Base-by-base conservation (phyloP, 2,888 invertebrate genomes). In the Cheilosia impressa region DNA sequence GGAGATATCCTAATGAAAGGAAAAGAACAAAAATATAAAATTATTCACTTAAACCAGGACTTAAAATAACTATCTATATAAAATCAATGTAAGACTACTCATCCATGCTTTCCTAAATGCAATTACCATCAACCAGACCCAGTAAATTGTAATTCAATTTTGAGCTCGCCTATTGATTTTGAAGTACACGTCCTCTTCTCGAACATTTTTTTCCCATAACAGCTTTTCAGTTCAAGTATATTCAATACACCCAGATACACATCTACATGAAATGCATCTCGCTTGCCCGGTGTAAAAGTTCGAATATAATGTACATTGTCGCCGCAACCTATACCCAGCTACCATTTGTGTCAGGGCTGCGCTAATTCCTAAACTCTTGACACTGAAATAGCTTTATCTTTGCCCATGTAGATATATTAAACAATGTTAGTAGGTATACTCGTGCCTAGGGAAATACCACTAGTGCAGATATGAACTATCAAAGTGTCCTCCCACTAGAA, bases 1-100 rank as follows among this genome's bases (percentile, higher is more conserved):
- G 88, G 58, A 92, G 88, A 87, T 92, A 92, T 76, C 92, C 92
- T 92, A 87, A 62, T 15, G 55, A 80, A 57, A n/a, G n/a, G n/a
- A 10, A 15, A 17, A 58, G 5, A 58, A 4, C 15, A 13, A 13
- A 34, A 31, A 1, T 27, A 27, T 27, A 27, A 22, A 22, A 22
- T 6, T 27, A 38, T 13, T 13, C 41, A 22, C 9, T 55, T 17
- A 27, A 50, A 24, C 4, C 4, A 41, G 15, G 34, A 34, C 9
- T 13, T 38, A 13, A 38, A 1, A 13, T 1, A 13, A 38, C 38
- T 13, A 31, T 6, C 1, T 31, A 13, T 4, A 62, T 17, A 47
- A 31, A 47, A 31, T 45, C 27, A 31, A 31, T 31, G 5, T 4
- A 2, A 62, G 27, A 45, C 27, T 17, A 50, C 22, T 38, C n/a